Conservation (phyloP, 1,140 invertebrate species). For the Halictus rubicundus region DNA sequence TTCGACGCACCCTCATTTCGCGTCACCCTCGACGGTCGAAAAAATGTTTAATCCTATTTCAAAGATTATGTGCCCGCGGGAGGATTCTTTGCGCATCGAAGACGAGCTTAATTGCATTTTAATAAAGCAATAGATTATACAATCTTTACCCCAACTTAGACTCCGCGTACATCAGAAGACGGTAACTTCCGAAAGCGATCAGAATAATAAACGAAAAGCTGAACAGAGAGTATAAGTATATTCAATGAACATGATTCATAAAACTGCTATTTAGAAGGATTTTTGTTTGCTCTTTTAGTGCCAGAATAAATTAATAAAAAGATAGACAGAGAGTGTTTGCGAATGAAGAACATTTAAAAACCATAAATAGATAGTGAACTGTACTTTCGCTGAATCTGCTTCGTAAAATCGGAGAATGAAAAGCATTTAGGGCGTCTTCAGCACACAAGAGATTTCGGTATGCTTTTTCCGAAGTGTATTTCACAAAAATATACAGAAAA, state of each 20-base stretch:
- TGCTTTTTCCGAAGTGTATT: no score
- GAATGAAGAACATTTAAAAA: no score
- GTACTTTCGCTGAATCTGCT: no score
- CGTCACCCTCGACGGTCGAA: neutral
- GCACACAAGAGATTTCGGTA: no score
- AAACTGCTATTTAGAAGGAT: neutral
- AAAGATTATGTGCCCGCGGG: slow-evolving; percentile 3
- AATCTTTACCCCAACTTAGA: neutral
- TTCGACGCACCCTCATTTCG: neutral
- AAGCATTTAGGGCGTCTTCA: no score
- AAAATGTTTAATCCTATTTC: slow-evolving; percentile 4
- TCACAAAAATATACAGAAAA: no score
- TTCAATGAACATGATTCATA: neutral
- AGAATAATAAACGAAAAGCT: neutral
- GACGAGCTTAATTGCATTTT: neutral
- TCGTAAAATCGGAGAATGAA: no score
- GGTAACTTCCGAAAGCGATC: neutral
- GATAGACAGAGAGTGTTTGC: no score
- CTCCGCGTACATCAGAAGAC: neutral
- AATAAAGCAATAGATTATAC: neutral
- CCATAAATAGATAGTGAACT: no score
- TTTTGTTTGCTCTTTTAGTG: no score
- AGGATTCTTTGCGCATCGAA: neutral
- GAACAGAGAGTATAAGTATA: neutral
- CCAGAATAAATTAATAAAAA: no score